Base-by-base conservation (phyloP, 2,888 invertebrate genomes). In the Platycnemis pennipes region DNA sequence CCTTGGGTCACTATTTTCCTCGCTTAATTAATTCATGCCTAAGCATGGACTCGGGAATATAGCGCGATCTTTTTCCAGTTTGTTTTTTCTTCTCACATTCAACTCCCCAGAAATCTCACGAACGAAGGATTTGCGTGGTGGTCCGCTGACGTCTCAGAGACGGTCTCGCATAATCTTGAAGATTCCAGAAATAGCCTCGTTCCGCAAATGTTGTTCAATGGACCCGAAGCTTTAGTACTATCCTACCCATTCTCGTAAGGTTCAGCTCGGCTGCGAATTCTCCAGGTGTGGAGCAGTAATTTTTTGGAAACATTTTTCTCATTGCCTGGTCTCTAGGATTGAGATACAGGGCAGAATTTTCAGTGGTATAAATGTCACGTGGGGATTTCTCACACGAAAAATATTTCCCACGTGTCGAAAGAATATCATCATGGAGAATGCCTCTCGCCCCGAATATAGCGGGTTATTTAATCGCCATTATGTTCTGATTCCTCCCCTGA, bases 141-240 rank as follows among this genome's bases (percentile, higher is more conserved):
- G 63, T 16, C 63, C 26, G 26, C 63, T 26, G 13, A n/a, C 5
- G 26, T 63, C 5, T 7, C 63, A 63, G 77, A 13, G 3, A 77
- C 13, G 8, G 13, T 1, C 31, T 37, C 37, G n/a, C n/a, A n/a
- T n/a, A n/a, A n/a, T n/a, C n/a, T n/a, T n/a, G 26, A 16, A 31
- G 69, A 69, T 77, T 77, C 77, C 77, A 77, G 77, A 77, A 77
- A 77, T 77, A 77, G 37, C 2, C 37, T 63, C 63, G 53, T 53
- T 53, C 53, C 53, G 1, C 63, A 7, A 63, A 0, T 26, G 22
- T 63, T n/a, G 63, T n/a, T 49, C n/a, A n/a, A 19, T 63, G 8
- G 26, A n/a, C 26, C 5, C 26, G 63, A 22, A 7, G 63, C 26
- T 37, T 77, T 77, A 37, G 16, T 37, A 11, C 77, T 77, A 1